Evolutionary conservation across 1,140 invertebrate species (phyloP).

Genomic region (Zophobas atratus): DNA sequence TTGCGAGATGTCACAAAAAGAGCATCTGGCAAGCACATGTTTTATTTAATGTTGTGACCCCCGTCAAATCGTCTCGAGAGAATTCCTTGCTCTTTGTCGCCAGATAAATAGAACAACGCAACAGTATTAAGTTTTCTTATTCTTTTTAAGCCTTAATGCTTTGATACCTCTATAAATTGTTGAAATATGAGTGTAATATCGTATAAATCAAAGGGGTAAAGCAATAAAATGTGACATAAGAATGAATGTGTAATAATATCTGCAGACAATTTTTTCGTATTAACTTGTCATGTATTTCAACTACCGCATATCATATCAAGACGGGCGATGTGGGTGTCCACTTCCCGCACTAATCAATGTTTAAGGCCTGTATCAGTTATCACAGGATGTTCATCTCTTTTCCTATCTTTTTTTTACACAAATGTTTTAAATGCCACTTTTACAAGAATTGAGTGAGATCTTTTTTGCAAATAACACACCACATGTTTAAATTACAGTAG

Average conservation of each 20-base stretch:
- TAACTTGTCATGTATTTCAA: constrained; percentile 25
- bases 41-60: constrained; percentile 39
- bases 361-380: constrained; percentile 42
- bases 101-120: background rate
- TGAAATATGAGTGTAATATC: too few relatives aligned
- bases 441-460: background rate
- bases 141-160: background rate
- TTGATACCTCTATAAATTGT: too few relatives aligned
- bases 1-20: constrained; percentile 36
- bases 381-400: constrained; percentile 42
- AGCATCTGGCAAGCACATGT: constrained; percentile 46
- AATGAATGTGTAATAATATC: constrained; percentile 7
- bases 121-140: background rate
- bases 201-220: background rate
- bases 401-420: too few relatives aligned
- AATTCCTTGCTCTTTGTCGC: constrained; percentile 15
- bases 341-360: constrained; percentile 43
- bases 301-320: constrained; percentile 40
- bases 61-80: constrained; percentile 17
- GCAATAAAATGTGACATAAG: background rate
- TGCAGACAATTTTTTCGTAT: constrained; percentile 18
- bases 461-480: too few relatives aligned
- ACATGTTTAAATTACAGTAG: too few relatives aligned
- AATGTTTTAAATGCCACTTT: background rate
- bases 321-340: constrained; percentile 32